Base-by-base conservation (phyloP, 2,888 invertebrate genomes). In the Aelia acuminata region DNA sequence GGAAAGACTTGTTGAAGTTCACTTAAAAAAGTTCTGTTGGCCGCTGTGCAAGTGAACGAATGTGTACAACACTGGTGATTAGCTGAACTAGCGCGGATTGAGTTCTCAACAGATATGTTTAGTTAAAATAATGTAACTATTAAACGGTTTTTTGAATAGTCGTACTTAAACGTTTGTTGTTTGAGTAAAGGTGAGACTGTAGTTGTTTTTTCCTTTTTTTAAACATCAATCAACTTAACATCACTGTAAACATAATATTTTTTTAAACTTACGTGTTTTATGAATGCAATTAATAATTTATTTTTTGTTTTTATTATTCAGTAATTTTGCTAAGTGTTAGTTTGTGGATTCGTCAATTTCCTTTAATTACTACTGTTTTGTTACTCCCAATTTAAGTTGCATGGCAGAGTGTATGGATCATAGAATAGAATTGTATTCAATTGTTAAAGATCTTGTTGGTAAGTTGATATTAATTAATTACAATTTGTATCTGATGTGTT, bases 351-450 rank as follows among this genome's bases (percentile, higher is more conserved):
- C 47, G n/a, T 3, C n/a, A 47, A 47, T 47, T 43, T 84, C 15
- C 47, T 43, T 84, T 84, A 47, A 48, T 35, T 84, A 47, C n/a
- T 26, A n/a, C 47, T 84, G 47, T 43, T 43, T 84, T 48, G 39
- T 84, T 84, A n/a, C 22, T 26, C 39, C 11, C 47, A 84, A 84
- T 48, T 48, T 48, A 84, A 26, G 26, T 84, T 43, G 53, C 47
- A 84, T 84, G 84, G 84, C 84, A 84, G 47, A 84, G 47, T 84
- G 20, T 84, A 8, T 84, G 84, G 84, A 84, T 84, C 39, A 8
- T 84, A 84, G 26, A 47, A 47, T 48, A 48, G 47, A 84, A 47
- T 84, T 84, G 15, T 26, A 11, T 43, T 84, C 47, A 48, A 43
- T 47, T 84, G n/a, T 47, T 43, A n/a, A 10, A n/a, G 5, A 47